Evolutionary conservation across 2,888 invertebrate genomes (phyloP).

Genomic region (Coleophora deauratella): DNA sequence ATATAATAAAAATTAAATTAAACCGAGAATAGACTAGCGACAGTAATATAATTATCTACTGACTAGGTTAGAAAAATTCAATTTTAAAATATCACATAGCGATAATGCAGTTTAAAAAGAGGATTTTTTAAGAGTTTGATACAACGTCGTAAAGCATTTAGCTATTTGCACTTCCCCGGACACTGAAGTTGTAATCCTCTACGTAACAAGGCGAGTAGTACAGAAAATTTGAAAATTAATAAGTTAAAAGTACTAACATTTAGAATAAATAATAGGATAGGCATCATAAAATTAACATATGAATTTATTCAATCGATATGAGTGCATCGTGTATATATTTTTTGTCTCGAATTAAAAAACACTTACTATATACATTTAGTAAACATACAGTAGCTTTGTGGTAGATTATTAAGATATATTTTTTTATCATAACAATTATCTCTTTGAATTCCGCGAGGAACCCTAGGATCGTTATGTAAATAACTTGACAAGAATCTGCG

Average conservation of each 20-base stretch:
- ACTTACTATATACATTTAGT: slow-evolving; percentile 16
- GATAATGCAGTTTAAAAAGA: slow-evolving; percentile 15
- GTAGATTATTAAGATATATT: slow-evolving; percentile 5
- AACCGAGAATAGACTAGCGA: slow-evolving; percentile 28
- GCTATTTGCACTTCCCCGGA: slow-evolving; percentile 7
- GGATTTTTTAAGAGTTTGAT: too few relatives aligned
- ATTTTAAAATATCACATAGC: slow-evolving; percentile 37
- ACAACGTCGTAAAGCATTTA: too few relatives aligned
- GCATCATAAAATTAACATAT: slow-evolving; percentile 22
- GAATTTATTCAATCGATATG: slow-evolving; percentile 26
- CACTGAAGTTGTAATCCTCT: slow-evolving; percentile 21
- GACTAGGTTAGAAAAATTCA: slow-evolving; percentile 44
- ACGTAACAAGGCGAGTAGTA: slow-evolving; percentile 26
- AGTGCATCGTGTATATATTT: slow-evolving; percentile 17
- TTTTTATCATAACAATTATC: slow-evolving; percentile 29
- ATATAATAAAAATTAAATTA: slow-evolving; percentile 22
- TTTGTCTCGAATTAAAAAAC: slow-evolving; percentile 24
- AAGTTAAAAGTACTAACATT: slow-evolving; percentile 16
- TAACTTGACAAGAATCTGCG: slow-evolving; percentile 3
- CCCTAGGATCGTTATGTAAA: slow-evolving; percentile 36
- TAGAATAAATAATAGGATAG: slow-evolving; percentile 26
- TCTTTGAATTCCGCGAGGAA: slow-evolving; percentile 42
- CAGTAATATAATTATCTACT: slow-evolving; percentile 26
- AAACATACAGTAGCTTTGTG: slow-evolving; percentile 18
- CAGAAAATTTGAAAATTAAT: slow-evolving; percentile 22